Evolutionary conservation across 2,888 invertebrate genomes (phyloP).

Genomic region (Hemithea aestivaria): DNA sequence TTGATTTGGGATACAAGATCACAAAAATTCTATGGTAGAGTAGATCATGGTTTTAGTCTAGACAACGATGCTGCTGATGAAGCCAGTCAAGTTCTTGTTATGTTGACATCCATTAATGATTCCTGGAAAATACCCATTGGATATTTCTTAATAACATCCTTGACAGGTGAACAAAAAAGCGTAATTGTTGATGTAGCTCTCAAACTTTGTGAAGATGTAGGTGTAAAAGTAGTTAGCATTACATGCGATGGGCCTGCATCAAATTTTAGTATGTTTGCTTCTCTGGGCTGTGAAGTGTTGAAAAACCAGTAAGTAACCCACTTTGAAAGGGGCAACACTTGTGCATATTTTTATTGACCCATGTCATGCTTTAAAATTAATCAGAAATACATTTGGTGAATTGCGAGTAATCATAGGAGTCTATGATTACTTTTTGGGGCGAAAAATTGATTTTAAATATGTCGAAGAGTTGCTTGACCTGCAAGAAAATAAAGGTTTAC

Average conservation of each 20-base stretch:
- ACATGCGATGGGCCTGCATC: constrained; percentile 5
- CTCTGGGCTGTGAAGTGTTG: background rate
- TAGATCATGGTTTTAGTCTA: background rate
- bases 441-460: too few species aligned
- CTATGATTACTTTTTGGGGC: too few species aligned
- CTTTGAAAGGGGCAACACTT: background rate
- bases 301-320: background rate
- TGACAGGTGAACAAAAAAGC: too few species aligned
- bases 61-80: constrained; percentile 3
- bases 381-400: constrained; percentile 23
- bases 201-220: background rate
- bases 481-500: background rate
- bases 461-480: background rate
- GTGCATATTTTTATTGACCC: constrained; percentile 13
- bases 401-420: too few species aligned
- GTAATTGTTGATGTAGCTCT: too few species aligned
- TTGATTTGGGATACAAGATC: constrained; percentile 4
- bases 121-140: background rate
- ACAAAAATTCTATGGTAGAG: constrained; percentile 3
- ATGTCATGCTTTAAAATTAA: constrained; percentile 20
- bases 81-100: constrained; percentile 4
- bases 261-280: constrained; percentile 2
- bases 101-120: background rate
- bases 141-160: too few species aligned
- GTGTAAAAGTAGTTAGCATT: background rate